Base-by-base conservation (phyloP, 2,888 invertebrate genomes). In the Callosobruchus maculatus region DNA sequence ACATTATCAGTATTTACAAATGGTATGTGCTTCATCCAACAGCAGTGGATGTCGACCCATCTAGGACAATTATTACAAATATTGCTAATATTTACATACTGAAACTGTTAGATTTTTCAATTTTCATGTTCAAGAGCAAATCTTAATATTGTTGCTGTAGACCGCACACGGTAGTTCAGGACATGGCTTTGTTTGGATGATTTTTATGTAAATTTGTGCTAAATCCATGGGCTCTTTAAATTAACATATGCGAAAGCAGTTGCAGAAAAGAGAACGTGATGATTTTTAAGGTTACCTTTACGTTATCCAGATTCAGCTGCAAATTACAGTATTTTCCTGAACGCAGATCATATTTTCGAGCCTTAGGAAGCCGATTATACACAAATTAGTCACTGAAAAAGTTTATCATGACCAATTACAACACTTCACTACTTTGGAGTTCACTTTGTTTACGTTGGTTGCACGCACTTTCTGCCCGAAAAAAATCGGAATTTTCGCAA, bases 231-330 rank as follows among this genome's bases (percentile, higher is more conserved):
- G 49, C 49, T 49, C 49, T 49, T 49, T 49, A 49, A 49, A 26
- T 26, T 26, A 67, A 68, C 68, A 68, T 68, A 68, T 68, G 68
- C 68, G 22, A 18, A 5, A 68, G 68, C 68, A 68, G 68, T 68
- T 21, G 22, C 21, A 21, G 22, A 68, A 21, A 22, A 68, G 20
- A 18, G 20, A 68, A n/a, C 67, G 67, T 67, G 67, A 20, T 22
- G 1, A 68, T 21, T 68, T 68, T 68, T 68, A 68, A 68, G 68
- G 68, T 68, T 68, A 68, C 68, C 68, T 68, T 68, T 22, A 22
- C 49, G 49, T 13, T 49, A 49, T 49, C 18, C 49, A 49, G 49
- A 49, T 49, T 49, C 49, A 49, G 49, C 49, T 49, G 49, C 13
- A 49, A 49, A 1, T 13, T 13, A 49, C 9, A 49, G 49, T 7